Conservation (phyloP, 2,888 invertebrate genomes). For the Dendrolimus pini region DNA sequence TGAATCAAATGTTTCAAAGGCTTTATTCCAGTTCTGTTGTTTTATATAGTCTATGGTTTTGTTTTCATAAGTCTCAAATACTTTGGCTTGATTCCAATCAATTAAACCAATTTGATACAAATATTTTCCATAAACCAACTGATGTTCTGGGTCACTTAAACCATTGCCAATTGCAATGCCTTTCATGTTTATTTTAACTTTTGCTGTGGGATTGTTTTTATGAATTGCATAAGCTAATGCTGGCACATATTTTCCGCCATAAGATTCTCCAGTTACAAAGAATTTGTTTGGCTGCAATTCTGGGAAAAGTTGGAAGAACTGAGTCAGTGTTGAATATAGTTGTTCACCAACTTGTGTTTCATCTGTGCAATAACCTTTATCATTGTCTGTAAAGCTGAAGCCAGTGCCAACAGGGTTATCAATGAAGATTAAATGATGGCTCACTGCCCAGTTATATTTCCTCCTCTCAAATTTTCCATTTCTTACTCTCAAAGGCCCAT, state of each 20-base stretch:
- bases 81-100: conserved; percentile 77
- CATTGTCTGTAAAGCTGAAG: conserved; percentile 89
- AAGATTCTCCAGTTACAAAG: conserved; percentile 93
- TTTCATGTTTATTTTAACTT: conserved; percentile 83
- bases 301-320: conserved; percentile 91
- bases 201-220: conserved; percentile 76
- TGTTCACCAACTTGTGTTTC: conserved; percentile 89
- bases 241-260: conserved; percentile 88
- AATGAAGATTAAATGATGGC: conserved; percentile 89
- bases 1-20: conserved; percentile 83
- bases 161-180: conserved; percentile 89
- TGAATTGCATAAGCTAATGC: conserved; percentile 85
- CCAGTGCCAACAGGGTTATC: conserved; percentile 97
- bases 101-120: conserved; percentile 86
- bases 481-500: conserved; percentile 80
- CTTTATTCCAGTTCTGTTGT: conserved; percentile 79
- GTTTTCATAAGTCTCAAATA: conserved; percentile 79
- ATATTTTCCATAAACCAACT: conserved; percentile 86
- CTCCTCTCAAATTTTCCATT: conserved; percentile 70
- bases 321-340: conserved; percentile 84
- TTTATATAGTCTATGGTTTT: conserved; percentile 78
- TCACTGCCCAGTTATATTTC: conserved; percentile 87
- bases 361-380: conserved; percentile 86
- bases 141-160: conserved; percentile 85
- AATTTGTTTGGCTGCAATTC: conserved; percentile 85